Evolutionary conservation across 2,888 invertebrate genomes (phyloP).

Genomic region (Cinara cedri): DNA sequence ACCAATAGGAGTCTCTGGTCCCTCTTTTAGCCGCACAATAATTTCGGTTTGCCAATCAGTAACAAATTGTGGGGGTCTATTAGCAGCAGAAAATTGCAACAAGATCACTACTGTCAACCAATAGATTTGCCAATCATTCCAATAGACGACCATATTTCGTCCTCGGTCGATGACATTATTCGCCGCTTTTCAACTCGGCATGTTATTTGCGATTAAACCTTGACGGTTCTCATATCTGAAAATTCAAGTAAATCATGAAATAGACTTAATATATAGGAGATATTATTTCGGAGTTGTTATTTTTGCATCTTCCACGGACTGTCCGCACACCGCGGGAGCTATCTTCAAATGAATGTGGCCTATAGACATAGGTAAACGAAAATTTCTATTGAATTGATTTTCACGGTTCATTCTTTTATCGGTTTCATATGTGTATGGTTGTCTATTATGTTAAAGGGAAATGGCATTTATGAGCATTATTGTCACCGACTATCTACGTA

Average conservation of each 20-base stretch:
- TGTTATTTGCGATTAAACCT: slow-evolving; percentile 16
- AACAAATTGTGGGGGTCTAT: slow-evolving; percentile 85
- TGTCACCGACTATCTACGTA: slow-evolving; percentile 30
- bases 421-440: slow-evolving; percentile 14
- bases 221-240: slow-evolving; percentile 26
- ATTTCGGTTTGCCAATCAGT: slow-evolving; percentile 90
- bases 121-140: slow-evolving; percentile 30
- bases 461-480: slow-evolving; percentile 31
- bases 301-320: neutral
- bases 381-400: slow-evolving; percentile 46
- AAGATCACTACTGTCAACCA: slow-evolving; percentile 27
- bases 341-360: neutral
- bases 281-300: neutral
- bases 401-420: slow-evolving; percentile 37
- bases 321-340: neutral
- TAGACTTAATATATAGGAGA: neutral
- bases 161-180: slow-evolving; percentile 51
- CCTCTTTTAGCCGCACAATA: slow-evolving; percentile 86
- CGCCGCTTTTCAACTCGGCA: slow-evolving; percentile 30
- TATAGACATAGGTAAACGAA: slow-evolving; percentile 4
- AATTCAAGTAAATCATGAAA: slow-evolving; percentile 24
- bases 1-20: slow-evolving; percentile 84
- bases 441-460: slow-evolving; percentile 31
- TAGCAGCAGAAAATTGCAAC: slow-evolving; percentile 62
- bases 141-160: slow-evolving; percentile 46